Conservation (phyloP, 2,797 vertebrate genomes). For the Microctenopoma stevenorrisi region DNA sequence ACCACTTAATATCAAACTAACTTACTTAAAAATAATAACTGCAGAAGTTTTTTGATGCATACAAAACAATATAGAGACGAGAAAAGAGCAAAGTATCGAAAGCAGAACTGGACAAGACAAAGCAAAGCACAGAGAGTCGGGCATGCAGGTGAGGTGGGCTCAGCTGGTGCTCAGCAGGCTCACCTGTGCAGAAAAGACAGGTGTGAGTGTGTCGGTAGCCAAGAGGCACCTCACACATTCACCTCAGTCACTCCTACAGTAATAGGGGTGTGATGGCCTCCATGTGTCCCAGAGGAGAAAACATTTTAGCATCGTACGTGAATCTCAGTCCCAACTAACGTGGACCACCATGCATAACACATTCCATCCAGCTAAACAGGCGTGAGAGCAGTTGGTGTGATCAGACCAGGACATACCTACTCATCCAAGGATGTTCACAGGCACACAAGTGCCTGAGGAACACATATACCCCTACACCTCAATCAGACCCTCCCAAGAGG, state of each 20-base stretch:
- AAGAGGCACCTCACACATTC: conserved; percentile 57
- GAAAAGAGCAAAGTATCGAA: neutral
- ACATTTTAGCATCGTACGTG: conserved; percentile 68
- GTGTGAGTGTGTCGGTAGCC: conserved; percentile 69
- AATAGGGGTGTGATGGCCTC: conserved; percentile 77
- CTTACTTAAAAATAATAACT: no score
- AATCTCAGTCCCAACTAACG: conserved; percentile 70
- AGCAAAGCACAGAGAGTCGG: conserved; percentile 12
- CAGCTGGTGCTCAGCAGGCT: conserved; percentile 46
- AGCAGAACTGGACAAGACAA: conserved; percentile 2
- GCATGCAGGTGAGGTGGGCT: conserved; percentile 50
- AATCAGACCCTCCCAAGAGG: conserved; percentile 70
- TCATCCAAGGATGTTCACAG: conserved; percentile 19
- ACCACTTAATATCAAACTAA: no score
- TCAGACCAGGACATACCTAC: conserved; percentile 42
- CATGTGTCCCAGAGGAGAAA: conserved; percentile 65
- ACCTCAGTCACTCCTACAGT: conserved; percentile 15
- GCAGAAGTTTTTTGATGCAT: neutral
- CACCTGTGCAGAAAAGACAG: conserved; percentile 78
- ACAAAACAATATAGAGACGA: neutral
- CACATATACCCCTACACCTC: conserved; percentile 53
- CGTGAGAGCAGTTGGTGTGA: conserved; percentile 65
- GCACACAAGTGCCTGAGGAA: conserved; percentile 31
- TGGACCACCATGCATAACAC: conserved; percentile 76
- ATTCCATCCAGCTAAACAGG: conserved; percentile 80